These are phyloP conservation scores for Percina caprodes DNA, from an alignment of 2,113 vertebrate species.

Conservation along the genomic window DNA sequence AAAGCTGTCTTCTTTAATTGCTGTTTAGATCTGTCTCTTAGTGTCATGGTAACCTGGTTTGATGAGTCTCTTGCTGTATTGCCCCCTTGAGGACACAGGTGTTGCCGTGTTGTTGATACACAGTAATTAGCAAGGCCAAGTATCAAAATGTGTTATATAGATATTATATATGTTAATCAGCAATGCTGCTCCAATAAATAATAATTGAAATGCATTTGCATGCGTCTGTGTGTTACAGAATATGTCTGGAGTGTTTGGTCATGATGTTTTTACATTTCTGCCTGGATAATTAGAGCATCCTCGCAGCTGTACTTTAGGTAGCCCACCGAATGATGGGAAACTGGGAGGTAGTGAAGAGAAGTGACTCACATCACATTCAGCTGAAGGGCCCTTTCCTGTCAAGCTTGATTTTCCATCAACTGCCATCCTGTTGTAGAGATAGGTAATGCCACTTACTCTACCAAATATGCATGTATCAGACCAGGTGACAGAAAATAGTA, in stretches of 20 bases:
- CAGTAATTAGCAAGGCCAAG: neutral
- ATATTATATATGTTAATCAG: neutral
- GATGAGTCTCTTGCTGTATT: constrained; percentile 11
- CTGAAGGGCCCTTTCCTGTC: constrained; percentile 67
- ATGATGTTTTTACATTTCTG: constrained; percentile 73
- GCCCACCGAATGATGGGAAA: constrained; percentile 67
- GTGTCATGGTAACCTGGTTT: constrained; percentile 21
- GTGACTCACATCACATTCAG: constrained; percentile 71
- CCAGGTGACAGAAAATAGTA: constrained; percentile 47
- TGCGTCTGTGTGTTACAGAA: constrained; percentile 18
- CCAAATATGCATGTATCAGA: constrained; percentile 61
- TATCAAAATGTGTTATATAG: neutral
- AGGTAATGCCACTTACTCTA: constrained; percentile 62
- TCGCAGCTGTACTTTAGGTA: constrained; percentile 70
- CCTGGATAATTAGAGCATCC: constrained; percentile 70
- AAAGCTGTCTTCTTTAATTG: constrained; percentile 28
- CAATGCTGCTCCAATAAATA: neutral
- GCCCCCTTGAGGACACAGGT: constrained; percentile 12
- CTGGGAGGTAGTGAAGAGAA: constrained; percentile 70
- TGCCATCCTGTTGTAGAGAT: constrained; percentile 54
- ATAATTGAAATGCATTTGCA: constrained; percentile 14
- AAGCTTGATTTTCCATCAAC: constrained; percentile 71
- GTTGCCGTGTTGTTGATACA: neutral
- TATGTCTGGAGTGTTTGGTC: constrained; percentile 59
- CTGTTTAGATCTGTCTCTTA: constrained; percentile 6